Conservation (phyloP, 2,113 vertebrate genomes). For the Oryzias celebensis region DNA sequence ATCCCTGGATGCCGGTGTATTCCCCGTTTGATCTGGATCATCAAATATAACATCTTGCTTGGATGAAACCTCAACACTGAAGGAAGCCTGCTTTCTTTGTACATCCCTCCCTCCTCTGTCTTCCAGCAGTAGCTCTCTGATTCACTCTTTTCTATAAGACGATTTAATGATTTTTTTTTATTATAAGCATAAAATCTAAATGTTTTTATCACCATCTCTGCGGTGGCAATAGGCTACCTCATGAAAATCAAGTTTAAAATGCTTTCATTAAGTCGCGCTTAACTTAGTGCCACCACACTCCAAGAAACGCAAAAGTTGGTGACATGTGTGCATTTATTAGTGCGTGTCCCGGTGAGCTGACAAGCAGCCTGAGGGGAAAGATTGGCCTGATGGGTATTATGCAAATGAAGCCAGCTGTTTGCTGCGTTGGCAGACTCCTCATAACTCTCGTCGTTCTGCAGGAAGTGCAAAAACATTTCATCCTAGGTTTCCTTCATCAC, state of each 20-base stretch:
- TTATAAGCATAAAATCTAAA: constrained; percentile 44
- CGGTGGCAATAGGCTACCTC: constrained; percentile 47
- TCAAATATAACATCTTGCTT: constrained; percentile 14
- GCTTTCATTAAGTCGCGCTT: constrained; percentile 32
- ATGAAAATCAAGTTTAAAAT: constrained; percentile 60
- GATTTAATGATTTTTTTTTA: constrained; percentile 55
- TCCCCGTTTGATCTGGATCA: constrained; percentile 28
- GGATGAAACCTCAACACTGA: constrained; percentile 32
- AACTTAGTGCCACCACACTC: constrained; percentile 6
- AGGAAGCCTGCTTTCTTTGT: constrained; percentile 10
- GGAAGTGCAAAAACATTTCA: constrained; percentile 50
- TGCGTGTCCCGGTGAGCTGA: constrained; percentile 55
- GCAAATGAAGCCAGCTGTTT: constrained; percentile 75
- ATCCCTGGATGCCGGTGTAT: too few relatives aligned
- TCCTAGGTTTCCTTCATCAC: constrained; percentile 11
- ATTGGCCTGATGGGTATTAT: constrained; percentile 68
- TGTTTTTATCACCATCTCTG: constrained; percentile 40
- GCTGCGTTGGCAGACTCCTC: constrained; percentile 55
- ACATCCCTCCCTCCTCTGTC: constrained; percentile 13
- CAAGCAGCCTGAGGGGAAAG: constrained; percentile 61
- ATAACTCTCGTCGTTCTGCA: constrained; percentile 48
- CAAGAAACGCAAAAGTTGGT: constrained; percentile 10
- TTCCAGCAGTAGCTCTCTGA: constrained; percentile 44
- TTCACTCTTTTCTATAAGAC: constrained; percentile 44
- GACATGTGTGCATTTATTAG: constrained; percentile 18